Evolutionary conservation across 2,113 vertebrate species (phyloP), one percentile per base, ranked within the genome.

Genomic region (Spea multiplicata): DNA sequence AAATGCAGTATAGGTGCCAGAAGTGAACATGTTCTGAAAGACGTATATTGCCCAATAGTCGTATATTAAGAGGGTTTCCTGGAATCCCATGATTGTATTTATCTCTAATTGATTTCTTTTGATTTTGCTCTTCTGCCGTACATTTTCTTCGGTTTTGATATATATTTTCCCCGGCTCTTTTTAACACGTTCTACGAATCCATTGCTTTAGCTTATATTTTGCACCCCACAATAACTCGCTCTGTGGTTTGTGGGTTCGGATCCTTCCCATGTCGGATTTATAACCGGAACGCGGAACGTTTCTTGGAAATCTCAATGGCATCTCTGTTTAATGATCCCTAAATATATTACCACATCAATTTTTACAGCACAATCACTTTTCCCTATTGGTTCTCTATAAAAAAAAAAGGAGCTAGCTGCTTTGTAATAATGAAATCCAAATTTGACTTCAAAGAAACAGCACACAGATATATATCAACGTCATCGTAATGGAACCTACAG

Each of bases 401-500:
- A 52, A 52, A 52, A 52, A 7, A 70, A 71, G 61, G 50, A 48
- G 6, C 68, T 65, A 72, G 57, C 59, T 57, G 49, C 45, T 73
- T 79, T 65, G n/a, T 7, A 66, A 66, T 55, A 79, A 79, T 73
- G 68, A 64, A 66, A 78, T 72, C 13, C 8, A n/a, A 12, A 71
- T 65, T 17, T 65, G 6, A 66, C 76, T 78, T 72, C 53, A 45
- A 79, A 67, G 44, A 66, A 73, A 73, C 10, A 57, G 49, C 13
- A 66, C 52, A 66, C 17, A 79, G 59, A 46, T 62, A 78, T 79
- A 65, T 66, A 73, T 73, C 70, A 79, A 66, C 62, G 48, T 73
- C 69, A 73, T 57, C 44, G n/a, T 79, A 79, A 73, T 73, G 62
- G 70, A 52, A 17, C 50, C 2, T 16, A 17, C 70, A 79, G 73